phyloP scores from a whole-genome alignment of 23 tunicate genomes.

The Phallusia fumigata region DNA sequence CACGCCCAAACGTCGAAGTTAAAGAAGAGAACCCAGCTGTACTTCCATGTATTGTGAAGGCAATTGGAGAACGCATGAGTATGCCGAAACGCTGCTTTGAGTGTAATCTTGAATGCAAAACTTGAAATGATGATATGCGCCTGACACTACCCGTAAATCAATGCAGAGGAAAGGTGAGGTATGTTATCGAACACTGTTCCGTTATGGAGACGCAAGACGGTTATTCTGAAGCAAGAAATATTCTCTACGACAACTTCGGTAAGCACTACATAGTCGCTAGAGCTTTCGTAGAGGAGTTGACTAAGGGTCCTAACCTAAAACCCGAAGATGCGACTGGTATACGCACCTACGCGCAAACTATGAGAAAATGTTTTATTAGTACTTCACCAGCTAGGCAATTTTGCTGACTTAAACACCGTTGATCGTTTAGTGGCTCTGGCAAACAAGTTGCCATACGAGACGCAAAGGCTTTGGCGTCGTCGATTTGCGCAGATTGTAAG shows the following conservation, averaged over 20 bases:
- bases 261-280: conserved; percentile 21
- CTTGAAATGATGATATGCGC: conserved; percentile 2
- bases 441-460: not conserved
- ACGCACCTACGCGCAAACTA: not conserved
- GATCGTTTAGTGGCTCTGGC: conserved; percentile 5
- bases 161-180: not conserved
- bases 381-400: conserved; percentile 1
- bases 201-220: not conserved
- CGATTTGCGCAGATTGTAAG: conserved; percentile 6
- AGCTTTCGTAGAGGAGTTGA: conserved; percentile 7
- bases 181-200: not conserved
- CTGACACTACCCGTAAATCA: not conserved
- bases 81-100: conserved; percentile 21
- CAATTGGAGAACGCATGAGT: conserved; percentile 21
- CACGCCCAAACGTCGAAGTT: not conserved
- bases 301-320: conserved; percentile 8
- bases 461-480: conserved; percentile 21
- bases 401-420: conserved; percentile 16
- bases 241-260: conserved; percentile 6
- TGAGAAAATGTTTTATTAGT: not conserved
- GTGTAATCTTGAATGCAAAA: not conserved
- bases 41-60: conserved; percentile 13
- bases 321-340: conserved; percentile 3
- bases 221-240: not conserved
- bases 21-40: not conserved